phyloP scores from a whole-genome alignment of 53 echinoderm and acorn worm genomes.

The Crossaster papposus region DNA sequence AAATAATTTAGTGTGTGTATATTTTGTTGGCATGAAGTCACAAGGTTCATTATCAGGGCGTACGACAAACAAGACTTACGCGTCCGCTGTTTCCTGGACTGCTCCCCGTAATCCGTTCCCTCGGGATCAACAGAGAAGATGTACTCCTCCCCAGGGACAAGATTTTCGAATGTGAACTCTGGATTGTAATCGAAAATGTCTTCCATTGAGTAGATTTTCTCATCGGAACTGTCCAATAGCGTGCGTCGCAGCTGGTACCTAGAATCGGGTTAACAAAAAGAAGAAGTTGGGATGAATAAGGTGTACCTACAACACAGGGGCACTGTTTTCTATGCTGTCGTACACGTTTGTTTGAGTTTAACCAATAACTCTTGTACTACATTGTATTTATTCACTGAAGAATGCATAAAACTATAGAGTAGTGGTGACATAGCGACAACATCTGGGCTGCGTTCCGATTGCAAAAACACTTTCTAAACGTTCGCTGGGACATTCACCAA shows the following conservation, averaged over 20 bases:
- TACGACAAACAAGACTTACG: not conserved
- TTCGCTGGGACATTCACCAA: too few species aligned
- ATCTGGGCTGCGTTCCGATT: too few species aligned
- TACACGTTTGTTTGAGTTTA: too few species aligned
- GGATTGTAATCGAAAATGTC: not conserved
- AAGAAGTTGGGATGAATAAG: not conserved
- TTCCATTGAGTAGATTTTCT: not conserved
- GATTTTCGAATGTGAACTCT: conserved; percentile 8
- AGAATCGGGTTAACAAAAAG: not conserved
- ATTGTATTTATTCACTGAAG: too few species aligned
- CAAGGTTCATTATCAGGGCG: not conserved
- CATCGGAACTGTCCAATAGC: conserved; percentile 19
- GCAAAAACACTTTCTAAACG: too few species aligned
- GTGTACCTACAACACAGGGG: not conserved
- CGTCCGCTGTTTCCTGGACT: conserved; percentile 54
- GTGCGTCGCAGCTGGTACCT: conserved; percentile 46
- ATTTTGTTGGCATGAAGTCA: too few species aligned
- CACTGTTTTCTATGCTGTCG: not conserved
- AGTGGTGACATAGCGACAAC: too few species aligned
- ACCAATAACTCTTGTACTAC: too few species aligned
- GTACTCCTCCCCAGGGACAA: conserved; percentile 51
- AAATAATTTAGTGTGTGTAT: too few species aligned
- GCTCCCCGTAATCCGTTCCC: not conserved
- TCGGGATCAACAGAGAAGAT: conserved; percentile 9
- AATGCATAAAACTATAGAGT: too few species aligned